Evolutionary conservation across 2,797 vertebrate genomes (phyloP), one percentile per base, ranked within the genome.

Genomic region (Lophius americanus): DNA sequence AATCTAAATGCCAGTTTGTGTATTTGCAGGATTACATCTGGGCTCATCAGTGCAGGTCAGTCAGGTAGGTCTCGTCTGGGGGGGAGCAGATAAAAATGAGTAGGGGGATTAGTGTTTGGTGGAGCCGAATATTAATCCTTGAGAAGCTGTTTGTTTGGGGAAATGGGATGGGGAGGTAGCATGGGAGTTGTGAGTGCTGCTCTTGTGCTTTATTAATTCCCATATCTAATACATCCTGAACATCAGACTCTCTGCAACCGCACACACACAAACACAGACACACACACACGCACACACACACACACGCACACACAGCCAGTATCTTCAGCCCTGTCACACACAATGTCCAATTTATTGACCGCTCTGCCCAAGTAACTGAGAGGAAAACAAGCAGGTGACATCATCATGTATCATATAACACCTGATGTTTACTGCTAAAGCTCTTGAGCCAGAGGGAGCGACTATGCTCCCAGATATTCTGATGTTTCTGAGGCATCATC

Each of bases 21-120:
- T 74, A 73, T 47, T 69, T 60, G 60, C 61, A 11, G 4, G 36
- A 50, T 75, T 23, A 23, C 23, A 23, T 23, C 23, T 23, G 23
- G 23, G 23, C 23, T 23, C 23, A 23, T 23, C 23, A 23, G 23
- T 23, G 23, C 23, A 23, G 23, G 23, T 88, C 70, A 78, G 81
- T 85, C 72, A 74, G 83, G 81, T 79, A 8, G 68, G 78, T 83
- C 78, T 84, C 35, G 81, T 68, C 85, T 88, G 85, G 75, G 84
- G 84, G 71, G 83, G 64, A 78, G 84, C 41, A 85, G 83, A 91
- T 86, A 84, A 85, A 75, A 69, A 77, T 37, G 56, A 76, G 58
- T 46, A 14, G 33, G 7, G 54, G 62, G 52, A 52, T 81, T 81
- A 80, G 13, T 75, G 69, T 53, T 57, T 11, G 54, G 68, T 47